These are phyloP conservation scores for Dasypogon diadema DNA, from an alignment of 2,888 invertebrate species.

Conservation along the genomic window DNA sequence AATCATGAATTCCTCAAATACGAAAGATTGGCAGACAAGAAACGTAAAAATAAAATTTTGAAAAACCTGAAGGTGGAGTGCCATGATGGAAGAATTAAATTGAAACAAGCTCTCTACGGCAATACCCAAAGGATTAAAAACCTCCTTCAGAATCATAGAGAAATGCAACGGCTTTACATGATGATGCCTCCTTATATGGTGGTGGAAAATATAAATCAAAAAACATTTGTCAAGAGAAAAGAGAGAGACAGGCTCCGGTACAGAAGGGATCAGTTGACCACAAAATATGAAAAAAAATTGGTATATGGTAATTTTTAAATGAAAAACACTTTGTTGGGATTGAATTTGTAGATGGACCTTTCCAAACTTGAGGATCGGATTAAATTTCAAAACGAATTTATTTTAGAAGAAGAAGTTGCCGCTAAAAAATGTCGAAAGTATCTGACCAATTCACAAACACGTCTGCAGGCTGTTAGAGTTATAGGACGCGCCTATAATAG, in stretches of 20 bases:
- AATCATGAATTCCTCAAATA: constrained; percentile 39
- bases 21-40: constrained; percentile 15
- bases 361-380: constrained; percentile 64
- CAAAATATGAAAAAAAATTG: constrained; percentile 59
- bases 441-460: constrained; percentile 65
- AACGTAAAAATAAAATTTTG: constrained; percentile 27
- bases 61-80: constrained; percentile 61
- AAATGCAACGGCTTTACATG: constrained; percentile 65
- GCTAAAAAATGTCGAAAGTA: constrained; percentile 62
- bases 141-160: constrained; percentile 63
- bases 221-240: constrained; percentile 66
- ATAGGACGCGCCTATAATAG: constrained; percentile 64
- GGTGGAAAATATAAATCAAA: constrained; percentile 66
- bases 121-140: constrained; percentile 63
- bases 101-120: constrained; percentile 62
- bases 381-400: constrained; percentile 64
- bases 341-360: constrained; percentile 49
- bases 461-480: constrained; percentile 64
- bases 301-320: background rate
- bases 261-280: constrained; percentile 60
- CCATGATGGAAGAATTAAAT: constrained; percentile 62
- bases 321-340: background rate
- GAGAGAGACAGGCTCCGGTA: constrained; percentile 64
- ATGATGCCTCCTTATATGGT: constrained; percentile 65
- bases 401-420: constrained; percentile 63